Evolutionary conservation across 1,140 invertebrate species (phyloP).

Genomic region (Drosophila simulans): DNA sequence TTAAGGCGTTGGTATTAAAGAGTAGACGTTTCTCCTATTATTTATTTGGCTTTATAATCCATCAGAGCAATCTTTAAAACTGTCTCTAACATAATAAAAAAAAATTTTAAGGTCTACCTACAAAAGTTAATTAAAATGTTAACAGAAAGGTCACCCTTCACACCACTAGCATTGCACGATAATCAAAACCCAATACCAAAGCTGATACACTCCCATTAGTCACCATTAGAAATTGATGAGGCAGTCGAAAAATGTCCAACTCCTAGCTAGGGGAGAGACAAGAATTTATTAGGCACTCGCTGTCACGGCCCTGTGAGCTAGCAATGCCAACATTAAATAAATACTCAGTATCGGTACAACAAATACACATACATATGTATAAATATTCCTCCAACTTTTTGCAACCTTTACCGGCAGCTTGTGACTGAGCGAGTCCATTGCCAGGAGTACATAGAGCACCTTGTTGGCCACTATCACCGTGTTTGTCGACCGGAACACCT

Average conservation of each 20-base stretch:
- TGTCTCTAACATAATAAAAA: not conserved
- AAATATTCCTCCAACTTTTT: slow-evolving; percentile 18
- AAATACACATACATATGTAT: not conserved
- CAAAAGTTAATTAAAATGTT: slow-evolving; percentile 76
- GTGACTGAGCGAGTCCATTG: slow-evolving; percentile 59
- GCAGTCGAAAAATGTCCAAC: slow-evolving; percentile 31
- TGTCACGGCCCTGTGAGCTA: slow-evolving; percentile 64
- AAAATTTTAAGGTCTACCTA: slow-evolving; percentile 17
- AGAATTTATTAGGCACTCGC: slow-evolving; percentile 36
- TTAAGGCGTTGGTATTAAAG: no score
- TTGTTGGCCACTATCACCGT: slow-evolving; percentile 75
- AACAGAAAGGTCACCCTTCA: slow-evolving; percentile 39
- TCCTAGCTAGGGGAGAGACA: not conserved
- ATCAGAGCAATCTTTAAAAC: not conserved
- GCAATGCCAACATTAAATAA: slow-evolving; percentile 71
- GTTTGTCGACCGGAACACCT: slow-evolving; percentile 76
- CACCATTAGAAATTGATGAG: slow-evolving; percentile 77
- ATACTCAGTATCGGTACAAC: slow-evolving; percentile 29
- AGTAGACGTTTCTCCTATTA: not conserved
- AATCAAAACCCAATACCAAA: slow-evolving; percentile 76
- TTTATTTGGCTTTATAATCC: not conserved
- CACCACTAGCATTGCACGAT: slow-evolving; percentile 17
- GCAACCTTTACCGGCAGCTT: slow-evolving; percentile 3
- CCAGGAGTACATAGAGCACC: slow-evolving; percentile 56
- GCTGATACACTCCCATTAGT: slow-evolving; percentile 45